Base-by-base conservation (phyloP, 2,888 invertebrate genomes). In the Cephus sareptanus region DNA sequence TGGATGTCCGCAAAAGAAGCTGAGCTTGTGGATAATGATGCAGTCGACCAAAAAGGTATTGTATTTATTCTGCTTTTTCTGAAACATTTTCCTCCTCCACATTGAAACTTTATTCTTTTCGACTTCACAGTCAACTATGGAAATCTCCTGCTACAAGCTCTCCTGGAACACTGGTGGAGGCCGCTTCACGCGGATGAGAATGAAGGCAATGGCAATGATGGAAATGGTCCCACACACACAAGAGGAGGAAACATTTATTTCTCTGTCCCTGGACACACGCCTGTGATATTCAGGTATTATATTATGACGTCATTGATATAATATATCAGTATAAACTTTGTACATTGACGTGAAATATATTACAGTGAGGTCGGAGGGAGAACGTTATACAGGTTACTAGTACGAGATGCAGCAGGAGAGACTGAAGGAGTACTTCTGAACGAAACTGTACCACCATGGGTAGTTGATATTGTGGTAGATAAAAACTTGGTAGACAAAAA, bases 1-100 rank as follows among this genome's bases (percentile, higher is more conserved):
- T 99, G 99, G 99, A 98, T 99, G 4, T 98, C 99, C 75, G 97
- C 98, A 0, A 96, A 96, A 90, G 99, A 99, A 90, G 97, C 98
- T 34, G 98, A 98, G 0, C 94, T 99, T 84, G 95, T 96, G 0
- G 94, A 93, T 73, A 92, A 92, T 91, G 92, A 97, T 94, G 88
- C 94, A 92, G 92, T 93, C 77, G 98, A 98, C 89, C 96, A 96
- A 84, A 98, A 93, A 94, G 94, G 94, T 95, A 92, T 85, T 91
- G 90, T 56, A 33, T 23, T 56, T 23, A 6, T 56, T 2, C 9
- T 56, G 0, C 23, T 9, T 6, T 23, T 56, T 56, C 0, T 23
- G 33, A 34, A 73, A 71, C 73, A 11, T 33, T 74, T 76, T 76
- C 31, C 4, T 68, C 4, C 11, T 13, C 33, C 11, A 11, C 12